A percentile compares a stretch with the other conserved stretches of the same genome.
Conservation (phyloP, 2,888 invertebrate species). For the Actias luna region DNA sequence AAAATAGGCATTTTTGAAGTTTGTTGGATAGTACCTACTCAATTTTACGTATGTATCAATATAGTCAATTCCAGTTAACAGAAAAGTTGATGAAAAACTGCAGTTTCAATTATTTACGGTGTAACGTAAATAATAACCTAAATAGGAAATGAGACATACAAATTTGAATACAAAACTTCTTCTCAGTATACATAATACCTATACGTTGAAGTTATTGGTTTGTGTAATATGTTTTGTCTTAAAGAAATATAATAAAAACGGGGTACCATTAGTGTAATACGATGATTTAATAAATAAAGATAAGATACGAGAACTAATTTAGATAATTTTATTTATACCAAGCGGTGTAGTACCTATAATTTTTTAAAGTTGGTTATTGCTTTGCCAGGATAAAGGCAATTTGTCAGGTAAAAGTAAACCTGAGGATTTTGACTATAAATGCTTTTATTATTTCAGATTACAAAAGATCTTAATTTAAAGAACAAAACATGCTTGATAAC, state of each 20-base stretch:
- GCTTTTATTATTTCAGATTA: constrained; percentile 66
- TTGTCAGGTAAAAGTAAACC: too few species aligned
- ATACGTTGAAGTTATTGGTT: not conserved
- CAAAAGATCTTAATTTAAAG: constrained; percentile 90
- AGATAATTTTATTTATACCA: not conserved
- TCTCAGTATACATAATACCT: not conserved
- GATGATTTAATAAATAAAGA: too few species aligned
- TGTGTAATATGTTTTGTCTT: not conserved
- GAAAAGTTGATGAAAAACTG: not conserved
- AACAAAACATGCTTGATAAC: constrained; percentile 93
- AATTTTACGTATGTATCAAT: not conserved
- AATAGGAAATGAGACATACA: too few species aligned
- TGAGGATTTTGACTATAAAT: not conserved
- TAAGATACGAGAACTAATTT: not conserved
- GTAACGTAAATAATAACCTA: not conserved
- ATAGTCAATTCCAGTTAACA: not conserved
- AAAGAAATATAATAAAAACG: not conserved
- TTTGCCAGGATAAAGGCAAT: not conserved
- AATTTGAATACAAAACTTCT: not conserved
- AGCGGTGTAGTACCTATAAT: too few species aligned
- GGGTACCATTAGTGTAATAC: not conserved
- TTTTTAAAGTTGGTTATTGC: not conserved
- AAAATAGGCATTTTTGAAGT: not conserved
- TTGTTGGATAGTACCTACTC: not conserved
- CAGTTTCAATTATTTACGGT: too few species aligned